Base-by-base conservation (phyloP, 1,140 invertebrate species). In the Drosophila takahashii region DNA sequence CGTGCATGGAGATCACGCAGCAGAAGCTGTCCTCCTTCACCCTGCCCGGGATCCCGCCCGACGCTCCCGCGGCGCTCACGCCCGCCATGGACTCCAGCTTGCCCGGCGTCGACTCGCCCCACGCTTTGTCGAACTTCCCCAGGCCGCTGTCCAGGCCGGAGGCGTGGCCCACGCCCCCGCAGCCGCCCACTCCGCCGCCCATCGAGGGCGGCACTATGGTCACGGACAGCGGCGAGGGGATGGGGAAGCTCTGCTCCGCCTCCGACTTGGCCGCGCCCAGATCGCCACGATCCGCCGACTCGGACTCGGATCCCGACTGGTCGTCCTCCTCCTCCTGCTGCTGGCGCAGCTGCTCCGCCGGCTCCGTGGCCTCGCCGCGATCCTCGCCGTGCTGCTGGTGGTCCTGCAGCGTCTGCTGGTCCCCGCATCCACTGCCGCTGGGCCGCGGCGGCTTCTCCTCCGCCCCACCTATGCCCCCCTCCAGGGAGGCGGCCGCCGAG, bases 1-100 rank as follows among this genome's bases (percentile, higher is more conserved):
- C 95, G 36, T 95, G 93, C 95, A 97, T 95, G 2, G 96, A 97
- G 65, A 98, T 95, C 0, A 96, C 94, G 67, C 95, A 95, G 58
- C 95, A 95, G 92, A 97, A 97, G 66, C 95, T 95, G 62, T 95
- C 95, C 94, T 96, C 84, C 67, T 89, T 89, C 7, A 22, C n/a
- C 0, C 65, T 50, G 1, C 89, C 84, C 10, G n/a, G n/a, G n/a
- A n/a, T 22, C 16, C 56, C 80, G 1, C 26, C n/a, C 8, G 13
- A 47, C 29, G 2, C 37, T 13, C 4, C 41, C 6, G 9, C 27
- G 8, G 13, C 22, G 3, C 50, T 22, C 1, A 45, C 16, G 4
- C 60, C 60, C 1, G 76, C 41, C n/a, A 62, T 32, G 47, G 72
- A 34, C 16, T 92, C 90, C 45, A 90, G 50, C 39, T 92, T 92